Evolutionary conservation across 2,797 vertebrate species (phyloP).

Genomic region (Manis pentadactyla): DNA sequence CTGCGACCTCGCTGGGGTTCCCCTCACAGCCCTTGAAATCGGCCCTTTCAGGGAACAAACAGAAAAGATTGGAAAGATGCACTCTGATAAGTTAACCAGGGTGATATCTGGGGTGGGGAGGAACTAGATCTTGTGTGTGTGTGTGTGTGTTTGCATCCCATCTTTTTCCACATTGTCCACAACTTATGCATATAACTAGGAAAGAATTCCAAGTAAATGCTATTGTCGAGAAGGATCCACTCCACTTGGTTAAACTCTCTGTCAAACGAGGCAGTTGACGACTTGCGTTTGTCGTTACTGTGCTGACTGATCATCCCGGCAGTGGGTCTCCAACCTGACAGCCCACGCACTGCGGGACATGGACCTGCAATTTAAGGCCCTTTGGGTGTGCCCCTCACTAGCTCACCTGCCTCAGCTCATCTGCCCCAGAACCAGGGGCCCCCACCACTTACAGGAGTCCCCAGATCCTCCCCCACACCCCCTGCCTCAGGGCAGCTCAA

Average conservation of each 20-base stretch:
- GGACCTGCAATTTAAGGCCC: background rate
- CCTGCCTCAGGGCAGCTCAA: background rate
- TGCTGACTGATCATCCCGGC: background rate
- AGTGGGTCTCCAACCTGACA: background rate
- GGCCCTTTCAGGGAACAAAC: background rate
- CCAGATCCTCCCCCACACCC: background rate
- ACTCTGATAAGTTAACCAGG: background rate
- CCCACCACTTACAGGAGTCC: background rate
- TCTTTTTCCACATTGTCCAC: background rate
- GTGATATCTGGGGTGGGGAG: background rate
- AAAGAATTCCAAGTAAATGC: slow-evolving; percentile 5
- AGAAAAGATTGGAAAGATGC: background rate
- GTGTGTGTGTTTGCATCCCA: too few species aligned
- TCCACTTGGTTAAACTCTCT: background rate
- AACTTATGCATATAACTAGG: background rate
- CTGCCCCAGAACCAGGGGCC: background rate
- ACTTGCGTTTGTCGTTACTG: background rate
- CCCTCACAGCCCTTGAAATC: background rate
- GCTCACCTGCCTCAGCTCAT: rapidly evolving
- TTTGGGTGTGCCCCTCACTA: background rate
- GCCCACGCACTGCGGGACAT: background rate
- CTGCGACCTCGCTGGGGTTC: background rate
- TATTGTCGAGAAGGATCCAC: background rate
- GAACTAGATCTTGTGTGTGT: background rate
- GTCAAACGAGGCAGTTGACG: rapidly evolving